phyloP scores from a whole-genome alignment of 2,797 vertebrate species.

The Hephaestus fuliginosus region DNA sequence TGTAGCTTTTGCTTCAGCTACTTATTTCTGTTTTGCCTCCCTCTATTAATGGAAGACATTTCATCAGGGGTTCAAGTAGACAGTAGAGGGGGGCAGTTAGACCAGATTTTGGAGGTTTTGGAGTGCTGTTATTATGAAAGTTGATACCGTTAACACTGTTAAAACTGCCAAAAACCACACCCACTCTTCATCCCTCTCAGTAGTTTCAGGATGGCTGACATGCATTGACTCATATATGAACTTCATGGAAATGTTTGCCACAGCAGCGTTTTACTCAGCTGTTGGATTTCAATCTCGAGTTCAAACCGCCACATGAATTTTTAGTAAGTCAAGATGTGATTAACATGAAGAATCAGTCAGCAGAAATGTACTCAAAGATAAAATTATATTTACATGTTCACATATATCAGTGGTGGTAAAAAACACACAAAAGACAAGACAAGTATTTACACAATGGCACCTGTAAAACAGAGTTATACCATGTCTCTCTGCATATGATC shows the following conservation, averaged over 20 bases:
- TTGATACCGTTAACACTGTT: too few relatives aligned
- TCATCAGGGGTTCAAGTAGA: too few relatives aligned
- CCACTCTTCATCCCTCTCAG: conserved; percentile 3
- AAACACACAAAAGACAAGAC: background rate
- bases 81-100: too few relatives aligned
- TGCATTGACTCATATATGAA: conserved; percentile 9
- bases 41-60: background rate
- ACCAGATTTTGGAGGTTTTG: too few relatives aligned
- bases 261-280: background rate
- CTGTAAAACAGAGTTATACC: background rate
- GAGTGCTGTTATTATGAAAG: too few relatives aligned
- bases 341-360: background rate
- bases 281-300: background rate
- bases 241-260: conserved; percentile 3
- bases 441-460: background rate
- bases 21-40: background rate
- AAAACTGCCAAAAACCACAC: background rate
- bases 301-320: background rate
- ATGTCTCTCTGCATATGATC: background rate
- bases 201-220: conserved; percentile 11
- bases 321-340: background rate
- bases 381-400: conserved; percentile 32
- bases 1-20: background rate
- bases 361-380: conserved; percentile 7
- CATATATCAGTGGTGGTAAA: conserved; percentile 12